Conservation (phyloP, 2,113 vertebrate genomes). For the Leptobrachium ailaonicum region DNA sequence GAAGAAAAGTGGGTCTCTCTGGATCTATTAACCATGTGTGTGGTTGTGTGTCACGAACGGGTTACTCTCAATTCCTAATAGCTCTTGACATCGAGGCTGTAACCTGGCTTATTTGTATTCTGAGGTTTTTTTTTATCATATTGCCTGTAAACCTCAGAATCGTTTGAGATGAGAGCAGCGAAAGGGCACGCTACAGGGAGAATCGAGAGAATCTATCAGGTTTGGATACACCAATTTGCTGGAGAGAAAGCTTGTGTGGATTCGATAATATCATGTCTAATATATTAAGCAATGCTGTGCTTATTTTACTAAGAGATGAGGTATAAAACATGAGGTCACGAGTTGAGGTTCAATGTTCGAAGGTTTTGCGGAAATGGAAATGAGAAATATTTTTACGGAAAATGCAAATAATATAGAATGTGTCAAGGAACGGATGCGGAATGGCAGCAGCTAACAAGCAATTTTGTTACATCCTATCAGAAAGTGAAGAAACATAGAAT, state of each 20-base stretch:
- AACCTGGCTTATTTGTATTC: slow-evolving; percentile 8
- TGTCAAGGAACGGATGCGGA: no score
- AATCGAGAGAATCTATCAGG: not conserved
- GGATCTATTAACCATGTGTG: slow-evolving; percentile 5
- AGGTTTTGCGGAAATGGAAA: no score
- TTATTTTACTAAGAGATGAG: no score
- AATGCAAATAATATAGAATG: no score
- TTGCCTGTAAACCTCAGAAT: not conserved
- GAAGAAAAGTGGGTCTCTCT: not conserved
- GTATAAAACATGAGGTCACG: no score
- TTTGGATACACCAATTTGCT: not conserved
- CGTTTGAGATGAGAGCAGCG: not conserved
- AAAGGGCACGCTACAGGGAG: not conserved
- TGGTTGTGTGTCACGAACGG: not conserved
- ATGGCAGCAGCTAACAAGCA: no score
- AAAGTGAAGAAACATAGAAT: no score
- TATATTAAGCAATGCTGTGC: no score
- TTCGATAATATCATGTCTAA: no score
- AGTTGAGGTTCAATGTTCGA: no score
- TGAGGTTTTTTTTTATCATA: not conserved
- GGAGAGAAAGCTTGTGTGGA: not conserved
- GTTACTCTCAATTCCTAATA: not conserved
- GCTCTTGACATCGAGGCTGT: not conserved
- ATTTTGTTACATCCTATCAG: no score
- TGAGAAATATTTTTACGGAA: no score